phyloP scores from a whole-genome alignment of 2,797 vertebrate genomes.

The Gymnothorax reevesii region DNA sequence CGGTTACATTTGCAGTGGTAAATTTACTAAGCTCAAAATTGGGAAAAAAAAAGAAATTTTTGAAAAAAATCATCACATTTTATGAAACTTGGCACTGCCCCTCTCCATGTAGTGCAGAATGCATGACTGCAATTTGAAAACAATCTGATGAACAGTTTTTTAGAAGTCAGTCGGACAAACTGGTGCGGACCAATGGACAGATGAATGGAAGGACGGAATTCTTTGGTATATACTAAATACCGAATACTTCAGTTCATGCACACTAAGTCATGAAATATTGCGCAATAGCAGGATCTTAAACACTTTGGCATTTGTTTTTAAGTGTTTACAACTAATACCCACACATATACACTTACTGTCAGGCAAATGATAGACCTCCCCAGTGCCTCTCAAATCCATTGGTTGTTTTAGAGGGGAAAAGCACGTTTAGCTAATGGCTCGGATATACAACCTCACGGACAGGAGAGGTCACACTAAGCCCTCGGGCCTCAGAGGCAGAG shows the following conservation, averaged over 20 bases:
- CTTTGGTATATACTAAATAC: too few species aligned
- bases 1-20: too few species aligned
- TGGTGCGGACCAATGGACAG: too few species aligned
- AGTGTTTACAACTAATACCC: slow-evolving; percentile 24
- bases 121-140: too few species aligned
- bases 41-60: too few species aligned
- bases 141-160: too few species aligned
- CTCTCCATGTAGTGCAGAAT: too few species aligned
- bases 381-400: slow-evolving; percentile 14
- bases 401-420: slow-evolving; percentile 14
- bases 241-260: not conserved
- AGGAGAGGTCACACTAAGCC: not conserved
- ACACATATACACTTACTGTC: slow-evolving; percentile 35
- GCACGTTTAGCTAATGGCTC: slow-evolving; percentile 43
- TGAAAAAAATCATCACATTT: too few species aligned
- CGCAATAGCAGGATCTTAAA: not conserved
- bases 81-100: too few species aligned
- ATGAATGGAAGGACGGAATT: too few species aligned
- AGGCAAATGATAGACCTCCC: slow-evolving; percentile 51
- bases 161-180: too few species aligned
- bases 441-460: not conserved
- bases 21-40: too few species aligned
- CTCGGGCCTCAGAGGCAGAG: not conserved
- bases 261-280: not conserved
- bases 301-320: not conserved